Evolutionary conservation across 2,888 invertebrate species (phyloP).

Genomic region (Cylloceria caligata): DNA sequence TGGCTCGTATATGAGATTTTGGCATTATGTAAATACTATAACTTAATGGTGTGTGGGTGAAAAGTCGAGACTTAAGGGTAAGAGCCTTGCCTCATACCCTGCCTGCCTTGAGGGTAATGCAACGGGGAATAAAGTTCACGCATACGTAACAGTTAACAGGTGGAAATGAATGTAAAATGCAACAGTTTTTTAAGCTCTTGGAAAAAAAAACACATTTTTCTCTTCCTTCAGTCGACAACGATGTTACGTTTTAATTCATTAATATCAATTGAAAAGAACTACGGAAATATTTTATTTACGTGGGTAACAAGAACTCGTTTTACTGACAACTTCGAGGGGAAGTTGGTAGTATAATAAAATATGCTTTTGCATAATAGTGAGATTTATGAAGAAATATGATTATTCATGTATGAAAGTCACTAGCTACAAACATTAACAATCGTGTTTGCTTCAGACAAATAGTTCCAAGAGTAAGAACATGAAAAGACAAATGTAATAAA

Average conservation of each 20-base stretch:
- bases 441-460: neutral
- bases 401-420: slow-evolving; percentile 1
- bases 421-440: neutral
- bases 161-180: slow-evolving; percentile 3
- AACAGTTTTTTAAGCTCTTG: neutral
- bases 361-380: neutral
- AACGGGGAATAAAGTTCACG: neutral
- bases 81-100: neutral
- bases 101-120: slow-evolving; percentile 5
- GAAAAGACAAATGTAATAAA: slow-evolving; percentile 2
- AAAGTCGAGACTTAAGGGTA: slow-evolving; percentile 12
- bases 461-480: neutral
- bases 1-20: no score
- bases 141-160: neutral
- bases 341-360: no score
- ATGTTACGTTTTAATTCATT: neutral
- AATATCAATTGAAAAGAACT: no score
- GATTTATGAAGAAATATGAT: neutral
- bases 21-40: slow-evolving; percentile 42
- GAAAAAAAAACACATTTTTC: neutral
- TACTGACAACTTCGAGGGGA: no score
- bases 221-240: neutral
- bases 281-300: no score
- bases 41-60: slow-evolving; percentile 56
- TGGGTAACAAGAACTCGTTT: no score